Evolutionary conservation across 2,888 invertebrate species (phyloP).

Genomic region (Xanthorhoe spadicearia): DNA sequence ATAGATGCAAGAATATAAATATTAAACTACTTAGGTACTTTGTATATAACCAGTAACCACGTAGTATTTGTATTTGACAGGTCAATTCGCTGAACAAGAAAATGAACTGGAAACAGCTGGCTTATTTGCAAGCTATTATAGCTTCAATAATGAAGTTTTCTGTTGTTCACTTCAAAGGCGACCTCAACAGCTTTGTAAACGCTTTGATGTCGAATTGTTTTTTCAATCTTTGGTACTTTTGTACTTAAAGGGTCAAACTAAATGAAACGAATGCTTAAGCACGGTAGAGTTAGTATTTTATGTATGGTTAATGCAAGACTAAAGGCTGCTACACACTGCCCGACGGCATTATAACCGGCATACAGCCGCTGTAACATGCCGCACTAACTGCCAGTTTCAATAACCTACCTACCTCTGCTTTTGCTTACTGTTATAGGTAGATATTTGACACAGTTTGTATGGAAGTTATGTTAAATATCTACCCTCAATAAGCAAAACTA

Average conservation of each 20-base stretch:
- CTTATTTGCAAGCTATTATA: neutral
- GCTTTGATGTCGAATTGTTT: slow-evolving; percentile 41
- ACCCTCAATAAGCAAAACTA: no score
- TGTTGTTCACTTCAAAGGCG: slow-evolving; percentile 1
- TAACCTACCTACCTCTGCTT: no score
- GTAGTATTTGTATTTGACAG: neutral
- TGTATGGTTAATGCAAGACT: neutral
- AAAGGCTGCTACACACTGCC: neutral
- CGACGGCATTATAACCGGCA: no score
- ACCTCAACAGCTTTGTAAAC: slow-evolving; percentile 1
- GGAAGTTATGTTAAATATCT: no score
- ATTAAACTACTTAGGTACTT: no score
- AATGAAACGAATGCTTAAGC: no score
- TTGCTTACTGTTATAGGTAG: no score
- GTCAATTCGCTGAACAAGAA: neutral
- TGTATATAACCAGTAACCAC: no score
- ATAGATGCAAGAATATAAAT: no score
- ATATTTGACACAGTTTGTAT: no score
- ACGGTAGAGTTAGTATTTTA: neutral
- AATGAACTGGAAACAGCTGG: neutral
- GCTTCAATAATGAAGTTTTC: neutral
- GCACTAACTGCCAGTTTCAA: no score
- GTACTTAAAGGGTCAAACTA: neutral
- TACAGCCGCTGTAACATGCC: no score
- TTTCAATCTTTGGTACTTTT: slow-evolving; percentile 29